Evolutionary conservation across 2,888 invertebrate species (phyloP).

Genomic region (Pseudolycoriella hygida): DNA sequence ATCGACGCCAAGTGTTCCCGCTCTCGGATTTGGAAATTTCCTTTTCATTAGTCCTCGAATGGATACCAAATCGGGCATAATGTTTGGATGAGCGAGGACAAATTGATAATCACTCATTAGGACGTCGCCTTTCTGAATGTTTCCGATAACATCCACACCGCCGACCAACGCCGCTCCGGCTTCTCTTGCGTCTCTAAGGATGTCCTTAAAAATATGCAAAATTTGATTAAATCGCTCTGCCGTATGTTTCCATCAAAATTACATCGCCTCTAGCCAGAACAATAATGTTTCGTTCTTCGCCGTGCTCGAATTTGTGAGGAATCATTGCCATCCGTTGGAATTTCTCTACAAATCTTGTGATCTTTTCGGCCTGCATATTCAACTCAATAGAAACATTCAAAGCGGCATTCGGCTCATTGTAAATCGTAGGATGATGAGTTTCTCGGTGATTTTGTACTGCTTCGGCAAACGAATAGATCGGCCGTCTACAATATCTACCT

Average conservation of each 20-base stretch:
- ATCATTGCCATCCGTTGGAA: conserved; percentile 47
- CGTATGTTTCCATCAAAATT: conserved; percentile 15
- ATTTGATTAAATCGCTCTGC: background rate
- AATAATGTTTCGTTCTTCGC: conserved; percentile 47
- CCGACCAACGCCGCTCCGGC: conserved; percentile 61
- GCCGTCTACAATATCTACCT: conserved; percentile 35
- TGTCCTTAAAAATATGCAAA: conserved; percentile 15
- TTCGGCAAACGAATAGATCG: conserved; percentile 49
- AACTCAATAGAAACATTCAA: conserved; percentile 56
- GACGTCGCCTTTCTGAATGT: conserved; percentile 56
- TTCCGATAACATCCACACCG: conserved; percentile 54
- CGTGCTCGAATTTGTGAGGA: conserved; percentile 51
- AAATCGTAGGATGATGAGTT: conserved; percentile 66
- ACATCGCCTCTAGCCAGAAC: conserved; percentile 55
- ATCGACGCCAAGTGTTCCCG: conserved; percentile 50
- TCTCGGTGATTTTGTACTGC: conserved; percentile 64
- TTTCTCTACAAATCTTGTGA: conserved; percentile 45
- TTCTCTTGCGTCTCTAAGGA: conserved; percentile 34
- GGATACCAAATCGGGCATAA: conserved; percentile 55
- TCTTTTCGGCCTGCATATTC: conserved; percentile 43
- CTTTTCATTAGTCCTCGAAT: conserved; percentile 61
- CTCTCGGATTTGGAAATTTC: conserved; percentile 50
- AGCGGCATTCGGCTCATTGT: conserved; percentile 53
- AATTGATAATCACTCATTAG: conserved; percentile 50
- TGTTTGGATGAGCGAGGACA: conserved; percentile 60